These are phyloP conservation scores for Eira barbara DNA, from an alignment of 2,113 vertebrate species.

Conservation along the genomic window DNA sequence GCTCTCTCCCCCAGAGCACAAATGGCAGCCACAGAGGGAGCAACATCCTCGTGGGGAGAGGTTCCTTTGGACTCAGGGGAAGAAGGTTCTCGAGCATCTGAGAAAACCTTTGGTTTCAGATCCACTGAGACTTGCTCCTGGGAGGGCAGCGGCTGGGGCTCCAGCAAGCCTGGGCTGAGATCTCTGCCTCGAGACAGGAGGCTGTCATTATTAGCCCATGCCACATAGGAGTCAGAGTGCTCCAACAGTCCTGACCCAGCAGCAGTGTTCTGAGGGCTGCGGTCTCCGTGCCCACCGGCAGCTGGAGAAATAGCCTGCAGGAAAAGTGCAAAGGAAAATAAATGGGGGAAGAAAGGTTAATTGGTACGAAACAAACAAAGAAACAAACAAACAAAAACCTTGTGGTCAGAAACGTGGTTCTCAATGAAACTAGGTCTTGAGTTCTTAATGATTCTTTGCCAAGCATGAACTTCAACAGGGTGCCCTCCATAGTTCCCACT, in stretches of 20 bases:
- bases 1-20: background rate
- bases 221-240: background rate
- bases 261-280: background rate
- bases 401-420: background rate
- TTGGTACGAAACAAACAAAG: background rate
- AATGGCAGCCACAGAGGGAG: background rate
- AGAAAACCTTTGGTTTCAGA: background rate
- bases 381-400: background rate
- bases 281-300: slow-evolving; percentile 16
- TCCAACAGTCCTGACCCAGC: slow-evolving; percentile 1
- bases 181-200: background rate
- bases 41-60: background rate
- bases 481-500: background rate
- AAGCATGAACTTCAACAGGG: background rate
- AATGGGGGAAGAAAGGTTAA: background rate
- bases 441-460: background rate
- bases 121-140: background rate
- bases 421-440: background rate
- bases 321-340: background rate
- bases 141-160: background rate
- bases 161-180: background rate
- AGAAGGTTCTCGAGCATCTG: background rate
- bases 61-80: background rate
- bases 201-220: background rate
- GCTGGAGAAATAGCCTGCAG: slow-evolving; percentile 69